A percentile compares a stretch with the other conserved stretches of the same genome.
Conservation (phyloP, 2,888 invertebrate genomes). For the Neelides folsomi region DNA sequence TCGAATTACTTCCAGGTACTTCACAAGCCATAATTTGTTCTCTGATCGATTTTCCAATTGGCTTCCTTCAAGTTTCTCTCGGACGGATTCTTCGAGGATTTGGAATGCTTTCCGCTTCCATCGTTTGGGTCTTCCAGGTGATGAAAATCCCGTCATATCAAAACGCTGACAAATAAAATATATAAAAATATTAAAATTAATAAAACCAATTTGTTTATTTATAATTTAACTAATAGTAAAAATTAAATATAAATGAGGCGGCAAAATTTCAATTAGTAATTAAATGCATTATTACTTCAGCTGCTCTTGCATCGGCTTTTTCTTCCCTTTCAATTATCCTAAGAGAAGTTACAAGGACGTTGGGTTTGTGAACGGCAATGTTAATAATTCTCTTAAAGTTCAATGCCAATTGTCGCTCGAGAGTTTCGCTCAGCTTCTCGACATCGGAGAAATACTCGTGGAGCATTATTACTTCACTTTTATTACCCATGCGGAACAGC, state of each 20-base stretch:
- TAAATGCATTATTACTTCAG: slow-evolving; percentile 42
- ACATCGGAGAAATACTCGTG: slow-evolving; percentile 95
- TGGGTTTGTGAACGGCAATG: slow-evolving; percentile 86
- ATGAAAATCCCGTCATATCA: slow-evolving; percentile 72
- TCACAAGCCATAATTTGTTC: slow-evolving; percentile 90
- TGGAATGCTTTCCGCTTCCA: slow-evolving; percentile 79
- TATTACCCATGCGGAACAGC: slow-evolving; percentile 81
- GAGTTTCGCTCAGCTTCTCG: slow-evolving; percentile 67
- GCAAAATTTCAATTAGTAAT: too few species aligned
- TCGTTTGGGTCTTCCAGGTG: slow-evolving; percentile 82
- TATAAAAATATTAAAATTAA: neutral
- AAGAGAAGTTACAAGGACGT: slow-evolving; percentile 86
- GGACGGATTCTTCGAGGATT: slow-evolving; percentile 63
- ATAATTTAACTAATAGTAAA: too few species aligned
- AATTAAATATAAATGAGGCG: too few species aligned
- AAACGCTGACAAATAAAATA: slow-evolving; percentile 45
- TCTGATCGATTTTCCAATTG: slow-evolving; percentile 79
- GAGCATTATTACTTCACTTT: slow-evolving; percentile 78
- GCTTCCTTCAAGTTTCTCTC: slow-evolving; percentile 81
- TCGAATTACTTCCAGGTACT: slow-evolving; percentile 74
- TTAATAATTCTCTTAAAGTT: slow-evolving; percentile 80
- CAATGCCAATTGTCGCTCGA: slow-evolving; percentile 83
- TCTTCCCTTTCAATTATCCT: slow-evolving; percentile 95
- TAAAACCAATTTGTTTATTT: too few species aligned
- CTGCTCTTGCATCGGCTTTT: slow-evolving; percentile 75